Evolutionary conservation across 2,797 vertebrate genomes (phyloP).

Genomic region (Sebastes reedi): DNA sequence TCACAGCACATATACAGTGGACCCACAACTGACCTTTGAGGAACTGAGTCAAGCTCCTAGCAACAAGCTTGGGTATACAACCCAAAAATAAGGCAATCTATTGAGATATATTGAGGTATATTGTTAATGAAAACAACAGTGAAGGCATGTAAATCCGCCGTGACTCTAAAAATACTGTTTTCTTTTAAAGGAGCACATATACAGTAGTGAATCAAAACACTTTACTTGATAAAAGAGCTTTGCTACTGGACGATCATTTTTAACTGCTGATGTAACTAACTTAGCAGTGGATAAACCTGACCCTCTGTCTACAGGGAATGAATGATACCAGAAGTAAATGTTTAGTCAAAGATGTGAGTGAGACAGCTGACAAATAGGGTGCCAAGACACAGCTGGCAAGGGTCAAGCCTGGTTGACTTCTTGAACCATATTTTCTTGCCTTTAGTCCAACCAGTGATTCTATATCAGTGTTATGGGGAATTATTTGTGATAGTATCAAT

Average conservation of each 20-base stretch:
- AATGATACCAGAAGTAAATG: neutral
- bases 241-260: neutral
- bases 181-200: neutral
- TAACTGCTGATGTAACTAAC: neutral
- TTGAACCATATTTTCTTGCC: neutral
- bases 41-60: neutral
- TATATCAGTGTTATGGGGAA: neutral
- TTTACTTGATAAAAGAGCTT: neutral
- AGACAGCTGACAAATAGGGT: neutral
- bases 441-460: neutral
- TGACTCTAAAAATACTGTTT: neutral
- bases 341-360: neutral
- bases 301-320: neutral
- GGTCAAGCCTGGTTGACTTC: neutral
- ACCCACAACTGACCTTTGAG: conserved; percentile 9
- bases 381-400: neutral
- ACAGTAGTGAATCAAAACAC: neutral
- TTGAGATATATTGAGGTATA: neutral
- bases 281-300: neutral
- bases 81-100: neutral
- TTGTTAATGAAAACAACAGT: neutral
- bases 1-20: neutral
- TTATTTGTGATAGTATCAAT: neutral
- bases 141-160: neutral
- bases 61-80: neutral